A percentile compares a stretch with the other conserved stretches of the same genome.
phyloP scores from a whole-genome alignment of 2,888 invertebrate species.

The Metacarcinus magister region DNA sequence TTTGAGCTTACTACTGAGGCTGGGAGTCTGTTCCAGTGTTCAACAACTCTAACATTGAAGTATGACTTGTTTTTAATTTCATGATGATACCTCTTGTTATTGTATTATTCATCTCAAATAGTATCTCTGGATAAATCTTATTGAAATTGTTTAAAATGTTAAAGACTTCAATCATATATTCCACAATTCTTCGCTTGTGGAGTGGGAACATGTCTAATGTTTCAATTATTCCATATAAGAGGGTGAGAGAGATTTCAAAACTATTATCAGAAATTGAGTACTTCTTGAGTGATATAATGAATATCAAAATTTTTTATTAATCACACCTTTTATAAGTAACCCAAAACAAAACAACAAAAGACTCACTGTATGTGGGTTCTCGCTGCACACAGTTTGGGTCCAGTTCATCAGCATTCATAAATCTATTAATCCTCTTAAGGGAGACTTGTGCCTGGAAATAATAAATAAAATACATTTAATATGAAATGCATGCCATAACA shows the following conservation, averaged over 20 bases:
- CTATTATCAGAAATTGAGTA: not conserved
- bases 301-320: not conserved
- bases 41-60: no score
- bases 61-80: no score
- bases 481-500: not conserved
- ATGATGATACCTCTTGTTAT: no score
- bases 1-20: no score
- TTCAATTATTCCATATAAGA: not conserved
- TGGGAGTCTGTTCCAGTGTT: no score
- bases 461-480: not conserved
- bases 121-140: no score
- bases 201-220: no score
- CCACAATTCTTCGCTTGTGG: no score
- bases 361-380: slow-evolving; percentile 90
- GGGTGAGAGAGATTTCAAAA: not conserved
- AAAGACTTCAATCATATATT: no score
- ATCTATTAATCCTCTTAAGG: slow-evolving; percentile 94
- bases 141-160: no score
- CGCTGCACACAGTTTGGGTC: slow-evolving; percentile 91
- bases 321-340: not conserved
- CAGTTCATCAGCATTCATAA: slow-evolving; percentile 96
- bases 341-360: not conserved
- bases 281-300: not conserved
- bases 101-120: no score
- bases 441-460: slow-evolving; percentile 91